Evolutionary conservation across 2,113 vertebrate species (phyloP).

Genomic region (Phylloscopus trochiloides): DNA sequence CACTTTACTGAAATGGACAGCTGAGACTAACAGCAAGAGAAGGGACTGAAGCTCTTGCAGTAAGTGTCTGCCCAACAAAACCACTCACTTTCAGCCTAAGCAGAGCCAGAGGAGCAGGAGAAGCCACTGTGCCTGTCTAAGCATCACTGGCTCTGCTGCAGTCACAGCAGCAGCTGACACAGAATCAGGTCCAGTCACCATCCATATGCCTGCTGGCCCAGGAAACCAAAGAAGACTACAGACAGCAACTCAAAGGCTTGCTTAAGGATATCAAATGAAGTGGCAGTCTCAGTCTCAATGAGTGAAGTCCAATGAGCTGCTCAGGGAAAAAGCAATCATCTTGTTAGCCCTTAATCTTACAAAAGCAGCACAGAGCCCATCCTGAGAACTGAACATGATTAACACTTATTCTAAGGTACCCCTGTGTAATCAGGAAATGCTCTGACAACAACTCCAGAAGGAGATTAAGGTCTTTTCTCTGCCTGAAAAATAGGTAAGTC

Average conservation of each 20-base stretch:
- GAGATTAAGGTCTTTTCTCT: not conserved
- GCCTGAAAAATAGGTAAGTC: not conserved
- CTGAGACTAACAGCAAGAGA: not conserved
- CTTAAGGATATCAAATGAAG: not conserved
- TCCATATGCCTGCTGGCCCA: not conserved
- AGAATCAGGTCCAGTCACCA: accelerated
- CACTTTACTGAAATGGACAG: not conserved
- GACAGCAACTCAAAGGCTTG: not conserved
- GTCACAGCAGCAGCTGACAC: not conserved
- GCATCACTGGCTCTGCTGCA: not conserved
- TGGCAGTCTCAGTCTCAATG: not conserved
- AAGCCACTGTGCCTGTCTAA: accelerated
- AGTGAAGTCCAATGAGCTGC: not conserved
- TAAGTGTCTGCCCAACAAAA: not conserved
- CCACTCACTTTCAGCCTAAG: not conserved
- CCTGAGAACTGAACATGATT: slow-evolving; percentile 3
- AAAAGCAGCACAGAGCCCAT: not conserved
- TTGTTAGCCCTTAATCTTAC: slow-evolving; percentile 49
- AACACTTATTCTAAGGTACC: slow-evolving; percentile 4
- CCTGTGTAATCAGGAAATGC: slow-evolving; percentile 13
- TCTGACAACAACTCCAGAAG: not conserved
- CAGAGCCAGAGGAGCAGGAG: not conserved
- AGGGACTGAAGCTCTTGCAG: not conserved
- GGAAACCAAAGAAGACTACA: not conserved
- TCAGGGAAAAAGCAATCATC: slow-evolving; percentile 2